Base-by-base conservation (phyloP, 2,888 invertebrate species). In the Drosophila testacea region DNA sequence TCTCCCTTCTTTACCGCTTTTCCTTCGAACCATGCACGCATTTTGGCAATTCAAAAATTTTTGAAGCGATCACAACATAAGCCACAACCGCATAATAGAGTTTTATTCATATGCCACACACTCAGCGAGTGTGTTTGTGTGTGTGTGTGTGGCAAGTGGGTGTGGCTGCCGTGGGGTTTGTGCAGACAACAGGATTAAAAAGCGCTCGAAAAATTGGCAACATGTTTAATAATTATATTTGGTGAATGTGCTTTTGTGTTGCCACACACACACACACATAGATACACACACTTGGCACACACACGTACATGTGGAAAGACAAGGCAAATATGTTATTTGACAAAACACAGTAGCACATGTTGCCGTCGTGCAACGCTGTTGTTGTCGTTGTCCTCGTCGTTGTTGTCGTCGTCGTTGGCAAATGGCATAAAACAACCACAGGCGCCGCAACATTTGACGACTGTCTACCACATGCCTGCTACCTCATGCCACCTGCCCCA, bases 151-250 rank as follows among this genome's bases (percentile, higher is more conserved):
- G 4, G 3, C 42, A 16, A n/a, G 42, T 56, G 63, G 62, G 69
- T 50, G 69, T 69, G 69, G 62, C 69, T 62, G 78, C 59, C 59
- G 69, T 77, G 78, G 69, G 78, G 74, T 41, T 36, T 62, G 72
- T 48, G 78, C 88, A 84, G 88, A 84, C 88, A 88, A 88, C 81
- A 77, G 88, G 88, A 84, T 88, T 84, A 84, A 84, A 84, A 84
- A 84, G 88, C 86, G 86, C 86, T 85, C 88, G 81, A 85, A 88
- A 83, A 84, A 88, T 84, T 84, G 86, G 83, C 83, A 84, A 84
- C 83, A 84, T 84, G 83, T 84, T 84, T 88, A 84, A 84, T 84
- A 84, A 84, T 84, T 84, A 84, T 84, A 88, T 84, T 87, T 84
- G 79, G 86, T 88, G 88, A 88, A 85, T 84, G 79, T 81, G 83